Conservation (phyloP, 2,888 invertebrate genomes). For the Smittia aterrima region DNA sequence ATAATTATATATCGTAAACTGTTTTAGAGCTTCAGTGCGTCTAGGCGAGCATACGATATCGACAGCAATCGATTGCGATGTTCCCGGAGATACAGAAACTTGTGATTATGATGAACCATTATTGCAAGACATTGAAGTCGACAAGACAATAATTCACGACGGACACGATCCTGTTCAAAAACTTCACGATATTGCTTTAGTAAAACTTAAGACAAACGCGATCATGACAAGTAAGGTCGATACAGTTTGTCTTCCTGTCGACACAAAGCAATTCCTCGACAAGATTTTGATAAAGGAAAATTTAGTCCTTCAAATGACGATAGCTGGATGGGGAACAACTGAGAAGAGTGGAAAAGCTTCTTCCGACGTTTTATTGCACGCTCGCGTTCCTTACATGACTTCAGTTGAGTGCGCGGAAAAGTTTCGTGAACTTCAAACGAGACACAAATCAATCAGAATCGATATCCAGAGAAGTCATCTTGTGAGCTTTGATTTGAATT, state of each 20-base stretch:
- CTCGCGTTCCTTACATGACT: neutral
- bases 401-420: neutral
- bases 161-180: neutral
- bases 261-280: neutral
- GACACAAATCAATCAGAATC: neutral
- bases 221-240: too few species aligned
- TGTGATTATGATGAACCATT: neutral
- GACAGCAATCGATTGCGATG: neutral
- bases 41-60: neutral
- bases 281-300: neutral
- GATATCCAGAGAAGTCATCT: neutral
- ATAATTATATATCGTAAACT: neutral
- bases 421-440: neutral
- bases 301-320: neutral
- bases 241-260: neutral
- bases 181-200: neutral
- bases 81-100: neutral
- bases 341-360: neutral
- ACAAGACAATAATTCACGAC: neutral
- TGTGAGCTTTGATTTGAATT: too few species aligned
- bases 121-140: neutral
- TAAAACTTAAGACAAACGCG: neutral
- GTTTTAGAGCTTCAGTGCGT: neutral
- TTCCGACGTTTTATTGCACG: neutral
- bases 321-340: neutral